Evolutionary conservation across 2,113 vertebrate genomes (phyloP).

Genomic region (Calypte anna): DNA sequence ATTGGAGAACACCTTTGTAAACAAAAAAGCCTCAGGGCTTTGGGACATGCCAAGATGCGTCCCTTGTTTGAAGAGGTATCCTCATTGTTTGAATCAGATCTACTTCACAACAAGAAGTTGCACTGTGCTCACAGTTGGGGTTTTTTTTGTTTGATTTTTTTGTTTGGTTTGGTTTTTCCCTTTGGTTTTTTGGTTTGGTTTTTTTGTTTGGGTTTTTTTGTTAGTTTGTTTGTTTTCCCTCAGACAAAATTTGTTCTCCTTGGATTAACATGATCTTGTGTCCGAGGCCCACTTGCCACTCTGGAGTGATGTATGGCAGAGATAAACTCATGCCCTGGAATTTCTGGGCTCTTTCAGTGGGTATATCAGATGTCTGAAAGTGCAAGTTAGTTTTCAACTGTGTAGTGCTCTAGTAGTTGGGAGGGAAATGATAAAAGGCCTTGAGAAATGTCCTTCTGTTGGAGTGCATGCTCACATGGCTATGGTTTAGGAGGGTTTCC

Average conservation of each 20-base stretch:
- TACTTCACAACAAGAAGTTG: not conserved
- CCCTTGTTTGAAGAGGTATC: not conserved
- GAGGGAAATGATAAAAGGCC: not conserved
- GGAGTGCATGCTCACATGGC: not conserved
- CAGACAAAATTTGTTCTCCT: not conserved
- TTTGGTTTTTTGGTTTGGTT: not conserved
- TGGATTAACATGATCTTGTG: accelerated
- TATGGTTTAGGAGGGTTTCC: not conserved
- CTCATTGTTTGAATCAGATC: not conserved
- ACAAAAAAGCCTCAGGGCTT: not conserved
- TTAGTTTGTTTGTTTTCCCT: not conserved
- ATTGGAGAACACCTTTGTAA: not conserved
- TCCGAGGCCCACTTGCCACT: not conserved
- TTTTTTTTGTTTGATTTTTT: too few relatives aligned
- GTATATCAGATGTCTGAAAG: not conserved
- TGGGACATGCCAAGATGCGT: not conserved
- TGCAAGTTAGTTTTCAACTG: not conserved
- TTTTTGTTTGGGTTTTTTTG: not conserved
- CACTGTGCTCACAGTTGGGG: not conserved
- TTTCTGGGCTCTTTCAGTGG: not conserved
- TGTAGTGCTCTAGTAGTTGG: not conserved
- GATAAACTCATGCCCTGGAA: not conserved
- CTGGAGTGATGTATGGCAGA: not conserved
- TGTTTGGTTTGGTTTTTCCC: not conserved
- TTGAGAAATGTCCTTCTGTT: not conserved